A percentile compares a stretch with the other conserved stretches of the same genome.
These are phyloP conservation scores for Morpho achilles DNA, from an alignment of 2,888 invertebrate species.

Conservation along the genomic window DNA sequence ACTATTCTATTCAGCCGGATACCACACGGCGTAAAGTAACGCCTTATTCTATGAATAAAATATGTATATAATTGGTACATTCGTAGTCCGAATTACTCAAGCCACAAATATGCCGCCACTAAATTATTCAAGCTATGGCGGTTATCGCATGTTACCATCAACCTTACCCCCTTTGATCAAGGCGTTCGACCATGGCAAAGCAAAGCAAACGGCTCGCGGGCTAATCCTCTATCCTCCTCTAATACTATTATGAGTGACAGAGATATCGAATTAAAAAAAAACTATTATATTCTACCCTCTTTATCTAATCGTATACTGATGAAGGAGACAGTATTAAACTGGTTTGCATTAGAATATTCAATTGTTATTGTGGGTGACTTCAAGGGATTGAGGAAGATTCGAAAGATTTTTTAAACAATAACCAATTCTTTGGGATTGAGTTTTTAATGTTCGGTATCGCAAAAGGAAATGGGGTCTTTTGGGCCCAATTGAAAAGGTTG, in stretches of 20 bases:
- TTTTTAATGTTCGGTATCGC: neutral
- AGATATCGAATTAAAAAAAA: conserved; percentile 12
- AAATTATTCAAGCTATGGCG: conserved; percentile 23
- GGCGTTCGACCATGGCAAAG: conserved; percentile 66
- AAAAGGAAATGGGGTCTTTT: neutral
- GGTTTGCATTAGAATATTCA: conserved; percentile 25
- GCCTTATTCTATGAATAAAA: too few species aligned
- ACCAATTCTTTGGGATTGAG: conserved; percentile 1
- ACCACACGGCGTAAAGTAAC: too few species aligned
- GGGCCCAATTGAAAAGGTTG: too few species aligned
- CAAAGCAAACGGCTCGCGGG: conserved; percentile 64
- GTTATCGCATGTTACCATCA: conserved; percentile 39
- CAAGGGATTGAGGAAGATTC: conserved; percentile 18
- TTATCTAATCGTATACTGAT: neutral
- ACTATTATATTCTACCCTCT: conserved; percentile 5
- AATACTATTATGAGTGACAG: conserved; percentile 19
- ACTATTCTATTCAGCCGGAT: too few species aligned
- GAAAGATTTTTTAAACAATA: neutral
- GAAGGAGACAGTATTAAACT: conserved; percentile 16
- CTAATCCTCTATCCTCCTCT: conserved; percentile 34
- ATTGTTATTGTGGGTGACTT: conserved; percentile 19
- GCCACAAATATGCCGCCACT: conserved; percentile 18
- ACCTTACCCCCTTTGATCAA: conserved; percentile 43
- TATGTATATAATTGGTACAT: too few species aligned
- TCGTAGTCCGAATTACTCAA: conserved; percentile 17